Evolutionary conservation across 2,888 invertebrate genomes (phyloP), one percentile per base, ranked within the genome.

Genomic region (Tenthredo mesomela): DNA sequence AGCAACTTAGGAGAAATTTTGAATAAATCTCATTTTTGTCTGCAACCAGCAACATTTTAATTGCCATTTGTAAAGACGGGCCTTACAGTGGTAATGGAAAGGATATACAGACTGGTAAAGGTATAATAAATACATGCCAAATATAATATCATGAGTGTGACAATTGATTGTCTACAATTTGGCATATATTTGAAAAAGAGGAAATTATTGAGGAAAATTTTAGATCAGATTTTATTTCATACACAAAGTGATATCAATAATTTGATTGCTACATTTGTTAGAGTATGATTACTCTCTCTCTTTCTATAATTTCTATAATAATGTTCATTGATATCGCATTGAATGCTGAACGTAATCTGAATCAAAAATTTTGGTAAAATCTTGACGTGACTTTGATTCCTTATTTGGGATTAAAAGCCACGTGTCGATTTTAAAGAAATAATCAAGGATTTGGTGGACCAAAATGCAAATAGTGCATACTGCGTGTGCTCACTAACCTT

Each of bases 401-500:
- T 78, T 2, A 29, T 25, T 25, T n/a, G 70, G 37, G 2, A 43
- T 47, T 25, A 82, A 73, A 58, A 73, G 61, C 43, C 84, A 67
- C 25, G 37, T 40, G 37, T 82, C 25, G 50, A 80, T 54, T 83
- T 61, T 61, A 6, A 25, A 67, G 67, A 18, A 50, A 47, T 58
- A n/a, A 25, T 54, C 47, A 58, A 89, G 86, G 86, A 90, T 77
- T 88, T 85, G 84, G 84, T 85, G 84, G 84, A 84, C 84, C 84
- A 90, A 89, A 89, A 90, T 90, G 88, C 90, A 89, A 89, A 88
- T 88, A 89, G 89, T 91, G 92, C 91, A 90, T 91, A 91, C 89
- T 92, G 93, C 93, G 93, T 94, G 93, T 93, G 93, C 93, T 94
- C 94, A 95, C 95, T 94, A 95, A 98, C 98, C 98, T 97, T 96